Conservation (phyloP, 2,888 invertebrate genomes). For the Cephus rjabovi region DNA sequence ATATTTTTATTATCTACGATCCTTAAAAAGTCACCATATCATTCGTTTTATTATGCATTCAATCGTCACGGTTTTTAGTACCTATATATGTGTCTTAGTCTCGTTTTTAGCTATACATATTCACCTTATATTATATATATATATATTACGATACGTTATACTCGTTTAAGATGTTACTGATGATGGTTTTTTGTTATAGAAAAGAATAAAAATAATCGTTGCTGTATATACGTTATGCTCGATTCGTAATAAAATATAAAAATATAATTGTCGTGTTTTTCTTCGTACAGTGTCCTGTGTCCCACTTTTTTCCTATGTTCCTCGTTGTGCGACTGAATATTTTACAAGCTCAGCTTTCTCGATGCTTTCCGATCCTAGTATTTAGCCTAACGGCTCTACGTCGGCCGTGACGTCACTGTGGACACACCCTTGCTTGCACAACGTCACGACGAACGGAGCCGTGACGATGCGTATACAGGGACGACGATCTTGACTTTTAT, state of each 20-base stretch:
- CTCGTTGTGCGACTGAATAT: not conserved
- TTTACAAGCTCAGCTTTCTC: not conserved
- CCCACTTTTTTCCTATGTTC: not conserved
- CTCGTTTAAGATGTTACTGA: slow-evolving; percentile 1
- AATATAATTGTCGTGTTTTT: not conserved
- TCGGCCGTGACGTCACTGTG: not conserved
- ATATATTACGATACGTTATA: not conserved
- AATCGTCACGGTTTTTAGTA: not conserved
- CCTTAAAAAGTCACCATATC: not conserved
- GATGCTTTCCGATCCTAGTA: not conserved
- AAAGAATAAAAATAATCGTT: slow-evolving; percentile 11
- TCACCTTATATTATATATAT: not conserved
- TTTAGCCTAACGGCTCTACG: not conserved
- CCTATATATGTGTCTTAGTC: not conserved
- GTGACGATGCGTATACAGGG: not conserved
- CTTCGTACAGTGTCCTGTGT: not conserved
- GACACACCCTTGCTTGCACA: not conserved
- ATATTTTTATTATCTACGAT: not conserved
- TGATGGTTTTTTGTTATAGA: slow-evolving; percentile 7
- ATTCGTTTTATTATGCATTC: not conserved
- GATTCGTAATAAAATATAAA: slow-evolving; percentile 10
- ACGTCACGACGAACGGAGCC: not conserved
- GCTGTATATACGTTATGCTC: slow-evolving; percentile 12
- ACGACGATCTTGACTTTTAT: not conserved
- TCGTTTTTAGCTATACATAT: not conserved